These are phyloP conservation scores for Eretmochelys imbricata DNA, from an alignment of 2,113 vertebrate genomes.

Conservation along the genomic window DNA sequence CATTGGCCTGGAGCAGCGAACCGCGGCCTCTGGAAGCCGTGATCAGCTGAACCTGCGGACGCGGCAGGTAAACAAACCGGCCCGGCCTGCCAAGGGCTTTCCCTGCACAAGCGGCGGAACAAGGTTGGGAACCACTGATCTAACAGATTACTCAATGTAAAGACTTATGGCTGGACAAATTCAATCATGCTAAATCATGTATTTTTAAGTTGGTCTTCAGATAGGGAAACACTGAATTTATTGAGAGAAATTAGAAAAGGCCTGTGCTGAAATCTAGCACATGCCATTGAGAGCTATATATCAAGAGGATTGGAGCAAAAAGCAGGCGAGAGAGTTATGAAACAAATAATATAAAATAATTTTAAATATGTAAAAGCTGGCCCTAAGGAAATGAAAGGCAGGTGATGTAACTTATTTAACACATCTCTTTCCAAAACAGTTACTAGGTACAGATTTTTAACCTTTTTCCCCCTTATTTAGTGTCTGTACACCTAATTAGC, in stretches of 20 bases:
- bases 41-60: no score
- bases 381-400: background rate
- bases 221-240: background rate
- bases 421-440: background rate
- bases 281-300: background rate
- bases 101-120: no score
- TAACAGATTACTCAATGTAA: background rate
- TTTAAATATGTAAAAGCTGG: background rate
- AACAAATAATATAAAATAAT: background rate
- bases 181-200: background rate
- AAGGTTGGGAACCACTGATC: no score
- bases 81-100: no score
- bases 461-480: accelerated
- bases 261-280: background rate
- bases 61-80: no score
- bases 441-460: background rate
- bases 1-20: no score
- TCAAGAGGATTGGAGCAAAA: background rate
- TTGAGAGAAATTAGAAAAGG: background rate
- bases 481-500: background rate
- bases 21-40: no score
- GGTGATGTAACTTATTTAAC: background rate
- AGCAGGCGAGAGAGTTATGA: background rate
- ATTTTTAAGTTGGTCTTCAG: constrained; percentile 12
- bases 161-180: constrained; percentile 18